Percentiles rank a stretch among this genome's conserved stretches.
Conservation (phyloP, 2,888 invertebrate genomes). For the Drosophila neonasuta region DNA sequence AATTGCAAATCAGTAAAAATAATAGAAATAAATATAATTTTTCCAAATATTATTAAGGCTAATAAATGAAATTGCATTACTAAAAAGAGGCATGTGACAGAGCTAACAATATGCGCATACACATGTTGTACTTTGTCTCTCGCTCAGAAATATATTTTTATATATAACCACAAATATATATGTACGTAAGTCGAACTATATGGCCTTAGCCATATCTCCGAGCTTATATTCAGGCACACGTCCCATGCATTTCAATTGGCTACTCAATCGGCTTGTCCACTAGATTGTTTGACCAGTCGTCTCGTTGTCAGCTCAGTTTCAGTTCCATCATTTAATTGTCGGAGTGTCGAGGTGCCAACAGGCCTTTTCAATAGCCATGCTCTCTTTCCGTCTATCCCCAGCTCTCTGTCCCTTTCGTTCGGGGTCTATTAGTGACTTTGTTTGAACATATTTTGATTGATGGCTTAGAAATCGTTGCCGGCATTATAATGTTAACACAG, state of each 20-base stretch:
- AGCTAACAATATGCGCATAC: not conserved
- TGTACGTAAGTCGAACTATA: not conserved
- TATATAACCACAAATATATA: not conserved
- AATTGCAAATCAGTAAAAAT: constrained; percentile 16
- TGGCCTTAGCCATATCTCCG: constrained; percentile 11
- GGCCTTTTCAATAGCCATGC: constrained; percentile 42
- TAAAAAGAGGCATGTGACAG: constrained; percentile 20
- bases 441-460: constrained; percentile 56
- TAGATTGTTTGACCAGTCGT: constrained; percentile 34
- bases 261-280: constrained; percentile 44
- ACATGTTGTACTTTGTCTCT: not conserved
- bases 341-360: constrained; percentile 42
- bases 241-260: constrained; percentile 57
- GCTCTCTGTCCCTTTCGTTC: not conserved
- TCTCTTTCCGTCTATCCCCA: not conserved
- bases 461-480: constrained; percentile 40
- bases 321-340: constrained; percentile 34
- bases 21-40: constrained; percentile 13
- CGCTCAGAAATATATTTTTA: not conserved
- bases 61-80: constrained; percentile 18
- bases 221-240: constrained; percentile 21
- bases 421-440: constrained; percentile 19
- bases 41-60: constrained; percentile 1
- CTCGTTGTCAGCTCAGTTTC: constrained; percentile 37
- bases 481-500: constrained; percentile 34